Evolutionary conservation across 2,113 vertebrate species (phyloP).

Genomic region (Megaptera novaeangliae): DNA sequence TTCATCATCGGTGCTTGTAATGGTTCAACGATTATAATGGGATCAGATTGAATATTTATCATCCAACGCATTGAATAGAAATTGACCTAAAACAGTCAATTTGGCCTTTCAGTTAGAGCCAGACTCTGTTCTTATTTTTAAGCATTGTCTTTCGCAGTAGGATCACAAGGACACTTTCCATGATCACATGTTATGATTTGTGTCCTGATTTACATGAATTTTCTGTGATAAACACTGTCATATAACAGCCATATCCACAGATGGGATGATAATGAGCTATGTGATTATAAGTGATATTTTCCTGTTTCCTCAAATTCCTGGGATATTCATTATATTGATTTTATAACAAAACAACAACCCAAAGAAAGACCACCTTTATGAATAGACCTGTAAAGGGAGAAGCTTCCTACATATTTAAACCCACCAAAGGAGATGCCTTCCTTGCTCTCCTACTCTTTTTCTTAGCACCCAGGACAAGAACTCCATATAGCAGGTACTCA

Average conservation of each 20-base stretch:
- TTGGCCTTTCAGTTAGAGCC: neutral
- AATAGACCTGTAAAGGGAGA: neutral
- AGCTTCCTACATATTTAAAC: neutral
- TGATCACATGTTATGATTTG: neutral
- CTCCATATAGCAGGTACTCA: neutral
- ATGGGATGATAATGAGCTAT: neutral
- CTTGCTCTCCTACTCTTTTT: neutral
- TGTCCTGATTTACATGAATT: neutral
- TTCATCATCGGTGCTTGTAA: neutral
- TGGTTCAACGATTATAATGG: neutral
- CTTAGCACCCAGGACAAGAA: neutral
- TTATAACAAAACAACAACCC: neutral
- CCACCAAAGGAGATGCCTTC: neutral
- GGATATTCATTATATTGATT: neutral
- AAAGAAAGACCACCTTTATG: neutral
- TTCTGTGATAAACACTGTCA: neutral
- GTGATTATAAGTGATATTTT: neutral
- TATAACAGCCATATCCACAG: neutral
- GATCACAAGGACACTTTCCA: neutral
- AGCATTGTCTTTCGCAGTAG: neutral
- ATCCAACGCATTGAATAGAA: constrained; percentile 2
- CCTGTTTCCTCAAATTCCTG: neutral
- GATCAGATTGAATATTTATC: constrained; percentile 17
- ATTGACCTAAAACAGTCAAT: constrained; percentile 6
- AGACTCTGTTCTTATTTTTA: neutral